Conservation (phyloP, 2,888 invertebrate genomes). For the Phoenoteleia sp. region DNA sequence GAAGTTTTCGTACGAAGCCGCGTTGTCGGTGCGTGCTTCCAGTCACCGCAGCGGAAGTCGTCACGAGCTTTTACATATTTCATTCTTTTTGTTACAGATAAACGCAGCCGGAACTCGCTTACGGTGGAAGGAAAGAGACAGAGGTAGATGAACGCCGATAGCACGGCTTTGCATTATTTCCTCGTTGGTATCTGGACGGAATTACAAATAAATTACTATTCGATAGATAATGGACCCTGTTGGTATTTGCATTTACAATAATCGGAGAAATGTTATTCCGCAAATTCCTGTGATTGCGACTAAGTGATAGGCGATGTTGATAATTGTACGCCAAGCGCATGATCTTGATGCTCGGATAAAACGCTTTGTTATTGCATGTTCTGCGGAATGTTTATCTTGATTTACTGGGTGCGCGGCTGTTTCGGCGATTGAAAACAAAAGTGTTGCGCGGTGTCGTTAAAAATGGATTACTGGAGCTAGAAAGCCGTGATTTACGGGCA, state of each 20-base stretch:
- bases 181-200: slow-evolving; percentile 39
- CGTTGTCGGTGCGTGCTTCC: slow-evolving; percentile 23
- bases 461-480: neutral
- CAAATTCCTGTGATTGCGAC: slow-evolving; percentile 45
- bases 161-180: slow-evolving; percentile 43
- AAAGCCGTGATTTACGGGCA: neutral
- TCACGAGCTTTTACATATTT: slow-evolving; percentile 17
- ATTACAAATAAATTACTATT: slow-evolving; percentile 59
- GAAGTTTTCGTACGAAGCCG: slow-evolving; percentile 23
- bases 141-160: slow-evolving; percentile 21
- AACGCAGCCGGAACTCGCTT: slow-evolving; percentile 10
- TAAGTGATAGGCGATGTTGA: slow-evolving; percentile 63
- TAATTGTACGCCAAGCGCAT: slow-evolving; percentile 49
- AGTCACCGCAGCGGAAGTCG: slow-evolving; percentile 13
- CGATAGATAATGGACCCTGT: slow-evolving; percentile 55
- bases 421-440: slow-evolving; percentile 44
- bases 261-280: slow-evolving; percentile 59
- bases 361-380: slow-evolving; percentile 55
- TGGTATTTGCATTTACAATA: slow-evolving; percentile 63
- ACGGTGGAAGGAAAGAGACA: neutral
- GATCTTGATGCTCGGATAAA: slow-evolving; percentile 55
- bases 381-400: slow-evolving; percentile 38
- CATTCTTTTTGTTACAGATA: slow-evolving; percentile 23
- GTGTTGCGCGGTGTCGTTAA: slow-evolving; percentile 16
- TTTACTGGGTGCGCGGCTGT: slow-evolving; percentile 7